Evolutionary conservation across 1,140 invertebrate genomes (phyloP).

Genomic region (Chrysomallon squamiferum): DNA sequence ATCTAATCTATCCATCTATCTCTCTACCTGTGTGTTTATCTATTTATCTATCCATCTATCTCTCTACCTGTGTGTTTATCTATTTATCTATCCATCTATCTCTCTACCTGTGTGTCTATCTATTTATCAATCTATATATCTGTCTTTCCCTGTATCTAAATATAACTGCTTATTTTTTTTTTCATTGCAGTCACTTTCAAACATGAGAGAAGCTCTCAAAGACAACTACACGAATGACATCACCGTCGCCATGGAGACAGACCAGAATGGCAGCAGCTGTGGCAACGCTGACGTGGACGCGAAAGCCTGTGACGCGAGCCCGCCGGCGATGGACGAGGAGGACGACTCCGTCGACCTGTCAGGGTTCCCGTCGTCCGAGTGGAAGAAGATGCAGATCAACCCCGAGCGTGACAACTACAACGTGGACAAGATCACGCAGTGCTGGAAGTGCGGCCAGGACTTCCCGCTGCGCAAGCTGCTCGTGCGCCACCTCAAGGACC

Average conservation of each 20-base stretch:
- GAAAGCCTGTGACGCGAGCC: background rate
- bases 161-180: too few species aligned
- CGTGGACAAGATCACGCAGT: conserved; percentile 54
- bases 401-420: conserved; percentile 53
- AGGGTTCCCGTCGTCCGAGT: conserved; percentile 7
- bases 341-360: conserved; percentile 27
- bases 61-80: too few species aligned
- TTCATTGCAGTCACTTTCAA: too few species aligned
- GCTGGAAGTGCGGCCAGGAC: conserved; percentile 52
- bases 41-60: too few species aligned
- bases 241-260: background rate
- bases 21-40: too few species aligned
- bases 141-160: too few species aligned
- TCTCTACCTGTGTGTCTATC: too few species aligned
- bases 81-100: too few species aligned
- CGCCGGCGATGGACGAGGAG: conserved; percentile 5
- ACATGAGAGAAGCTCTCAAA: too few species aligned
- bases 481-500: conserved; percentile 55
- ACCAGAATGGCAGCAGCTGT: background rate
- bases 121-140: too few species aligned
- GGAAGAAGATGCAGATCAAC: conserved; percentile 41
- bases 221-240: background rate
- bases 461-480: conserved; percentile 51
- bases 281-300: background rate
- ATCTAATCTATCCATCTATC: too few species aligned